These are phyloP conservation scores for Thaumatotibia leucotreta DNA, from an alignment of 1,140 invertebrate species.

Conservation along the genomic window DNA sequence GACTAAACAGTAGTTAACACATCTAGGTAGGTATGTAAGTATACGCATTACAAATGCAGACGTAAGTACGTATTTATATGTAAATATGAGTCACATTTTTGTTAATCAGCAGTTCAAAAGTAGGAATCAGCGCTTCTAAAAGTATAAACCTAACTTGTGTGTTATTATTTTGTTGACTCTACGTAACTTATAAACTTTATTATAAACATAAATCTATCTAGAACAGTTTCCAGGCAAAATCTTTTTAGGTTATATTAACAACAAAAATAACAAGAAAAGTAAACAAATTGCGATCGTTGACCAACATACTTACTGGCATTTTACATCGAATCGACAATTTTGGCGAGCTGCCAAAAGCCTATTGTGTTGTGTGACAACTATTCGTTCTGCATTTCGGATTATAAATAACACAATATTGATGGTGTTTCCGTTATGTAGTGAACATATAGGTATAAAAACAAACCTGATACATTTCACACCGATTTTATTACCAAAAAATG, in stretches of 20 bases:
- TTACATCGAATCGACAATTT: slow-evolving; percentile 60
- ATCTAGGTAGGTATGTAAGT: too few species aligned
- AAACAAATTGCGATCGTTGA: slow-evolving; percentile 65
- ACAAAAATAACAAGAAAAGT: slow-evolving; percentile 40
- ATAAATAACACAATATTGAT: slow-evolving; percentile 39
- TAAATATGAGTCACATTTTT: background rate
- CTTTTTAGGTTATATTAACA: slow-evolving; percentile 11
- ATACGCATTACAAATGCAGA: background rate
- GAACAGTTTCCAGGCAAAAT: background rate
- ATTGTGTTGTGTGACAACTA: slow-evolving; percentile 51
- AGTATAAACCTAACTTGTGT: background rate
- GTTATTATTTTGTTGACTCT: background rate
- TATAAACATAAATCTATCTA: background rate
- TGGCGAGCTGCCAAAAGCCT: slow-evolving; percentile 50
- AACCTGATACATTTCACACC: too few species aligned
- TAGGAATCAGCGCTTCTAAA: background rate
- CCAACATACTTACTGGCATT: slow-evolving; percentile 58
- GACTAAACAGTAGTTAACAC: too few species aligned
- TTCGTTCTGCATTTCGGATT: slow-evolving; percentile 43
- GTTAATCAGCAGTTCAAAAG: background rate
- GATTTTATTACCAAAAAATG: too few species aligned
- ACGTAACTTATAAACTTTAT: background rate
- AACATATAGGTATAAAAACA: too few species aligned
- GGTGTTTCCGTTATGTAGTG: background rate
- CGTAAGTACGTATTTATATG: too few species aligned